phyloP scores from a whole-genome alignment of 2,888 invertebrate genomes.

The Phengaris alcon region DNA sequence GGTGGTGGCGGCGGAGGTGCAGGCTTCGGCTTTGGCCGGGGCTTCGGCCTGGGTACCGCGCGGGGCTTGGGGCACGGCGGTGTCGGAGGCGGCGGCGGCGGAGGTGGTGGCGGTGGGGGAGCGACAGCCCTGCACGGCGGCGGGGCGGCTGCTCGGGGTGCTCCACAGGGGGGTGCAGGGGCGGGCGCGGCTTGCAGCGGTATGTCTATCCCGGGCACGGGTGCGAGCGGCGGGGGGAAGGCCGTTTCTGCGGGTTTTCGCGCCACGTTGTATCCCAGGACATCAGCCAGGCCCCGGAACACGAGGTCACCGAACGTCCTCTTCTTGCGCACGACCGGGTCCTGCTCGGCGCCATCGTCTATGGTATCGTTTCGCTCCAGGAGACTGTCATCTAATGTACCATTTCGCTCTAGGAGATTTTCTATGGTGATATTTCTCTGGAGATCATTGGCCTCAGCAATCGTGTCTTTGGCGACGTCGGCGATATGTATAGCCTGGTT shows the following conservation, averaged over 20 bases:
- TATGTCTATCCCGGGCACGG: constrained; percentile 64
- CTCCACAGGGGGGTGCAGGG: constrained; percentile 43
- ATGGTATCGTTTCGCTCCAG: constrained; percentile 47
- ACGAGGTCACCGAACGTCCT: constrained; percentile 74
- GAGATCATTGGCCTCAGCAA: constrained; percentile 38
- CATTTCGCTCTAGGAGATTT: not conserved
- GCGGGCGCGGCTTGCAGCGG: constrained; percentile 53
- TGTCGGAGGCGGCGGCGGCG: constrained; percentile 43
- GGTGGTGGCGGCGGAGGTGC: constrained; percentile 52
- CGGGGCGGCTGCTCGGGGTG: constrained; percentile 41
- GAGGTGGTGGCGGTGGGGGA: constrained; percentile 41
- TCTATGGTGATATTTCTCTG: not conserved
- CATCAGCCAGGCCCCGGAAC: constrained; percentile 74
- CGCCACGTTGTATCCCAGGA: constrained; percentile 67
- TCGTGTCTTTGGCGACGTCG: constrained; percentile 46
- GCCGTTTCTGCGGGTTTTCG: constrained; percentile 59
- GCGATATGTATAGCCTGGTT: constrained; percentile 41
- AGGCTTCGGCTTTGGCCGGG: constrained; percentile 46
- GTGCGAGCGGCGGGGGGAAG: constrained; percentile 69
- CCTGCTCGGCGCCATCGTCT: constrained; percentile 53
- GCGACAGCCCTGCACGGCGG: constrained; percentile 41
- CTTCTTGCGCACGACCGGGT: constrained; percentile 69
- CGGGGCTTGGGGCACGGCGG: constrained; percentile 46
- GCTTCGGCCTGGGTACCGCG: constrained; percentile 44
- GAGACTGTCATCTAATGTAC: constrained; percentile 34